Conservation (phyloP, 2,888 invertebrate species). For the Plagiodera versicolora region DNA sequence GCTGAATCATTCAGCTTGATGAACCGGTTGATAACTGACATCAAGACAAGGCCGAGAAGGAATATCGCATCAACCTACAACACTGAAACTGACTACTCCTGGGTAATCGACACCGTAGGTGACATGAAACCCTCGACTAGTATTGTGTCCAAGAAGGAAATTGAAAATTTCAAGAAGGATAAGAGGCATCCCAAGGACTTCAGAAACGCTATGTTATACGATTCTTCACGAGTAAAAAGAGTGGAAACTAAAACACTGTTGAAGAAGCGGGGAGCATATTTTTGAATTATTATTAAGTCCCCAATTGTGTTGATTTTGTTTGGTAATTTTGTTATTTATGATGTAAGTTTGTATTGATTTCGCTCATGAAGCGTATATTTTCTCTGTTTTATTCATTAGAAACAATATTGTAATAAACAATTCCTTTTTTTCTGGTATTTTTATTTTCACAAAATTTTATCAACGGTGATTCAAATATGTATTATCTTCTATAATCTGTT, state of each 20-base stretch:
- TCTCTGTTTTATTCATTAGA: not conserved
- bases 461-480: too few species aligned
- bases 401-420: not conserved
- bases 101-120: slow-evolving; percentile 23
- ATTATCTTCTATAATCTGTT: too few species aligned
- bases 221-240: slow-evolving; percentile 40
- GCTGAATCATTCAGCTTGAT: slow-evolving; percentile 30
- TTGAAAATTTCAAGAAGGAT: slow-evolving; percentile 18
- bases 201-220: slow-evolving; percentile 45
- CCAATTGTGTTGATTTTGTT: not conserved
- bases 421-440: not conserved
- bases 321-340: slow-evolving; percentile 3
- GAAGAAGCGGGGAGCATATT: slow-evolving; percentile 36
- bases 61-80: slow-evolving; percentile 23
- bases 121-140: slow-evolving; percentile 37
- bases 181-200: slow-evolving; percentile 47
- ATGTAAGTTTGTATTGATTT: not conserved
- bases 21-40: slow-evolving; percentile 35
- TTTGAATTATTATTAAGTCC: not conserved
- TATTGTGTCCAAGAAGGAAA: slow-evolving; percentile 26
- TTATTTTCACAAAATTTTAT: not conserved
- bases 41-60: slow-evolving; percentile 36
- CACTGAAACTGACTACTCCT: slow-evolving; percentile 15
- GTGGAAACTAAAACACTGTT: slow-evolving; percentile 40
- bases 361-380: slow-evolving; percentile 9